Evolutionary conservation across 1,140 invertebrate genomes (phyloP).

Genomic region (Anoplophora glabripennis): DNA sequence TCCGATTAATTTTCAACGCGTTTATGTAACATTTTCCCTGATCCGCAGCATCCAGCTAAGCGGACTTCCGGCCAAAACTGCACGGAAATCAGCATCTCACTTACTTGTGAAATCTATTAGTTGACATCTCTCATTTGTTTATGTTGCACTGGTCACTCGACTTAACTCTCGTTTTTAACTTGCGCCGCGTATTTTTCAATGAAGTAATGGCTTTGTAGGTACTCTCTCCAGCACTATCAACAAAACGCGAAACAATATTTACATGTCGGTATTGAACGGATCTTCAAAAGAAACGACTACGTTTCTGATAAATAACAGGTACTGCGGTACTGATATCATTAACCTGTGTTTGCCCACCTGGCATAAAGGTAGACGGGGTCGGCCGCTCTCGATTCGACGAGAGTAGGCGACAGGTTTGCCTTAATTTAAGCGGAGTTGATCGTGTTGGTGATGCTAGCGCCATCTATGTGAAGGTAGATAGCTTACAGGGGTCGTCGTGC

Average conservation of each 20-base stretch:
- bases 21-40: no score
- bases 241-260: neutral
- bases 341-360: constrained; percentile 12
- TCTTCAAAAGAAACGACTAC: neutral
- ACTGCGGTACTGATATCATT: constrained; percentile 13
- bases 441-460: no score
- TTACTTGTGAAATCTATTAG: constrained; percentile 45
- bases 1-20: no score
- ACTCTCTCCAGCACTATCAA: no score
- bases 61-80: no score
- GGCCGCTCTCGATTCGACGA: no score
- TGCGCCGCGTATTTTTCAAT: neutral
- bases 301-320: constrained; percentile 1
- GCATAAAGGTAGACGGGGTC: neutral
- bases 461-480: no score
- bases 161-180: neutral
- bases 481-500: no score
- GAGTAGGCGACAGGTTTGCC: no score
- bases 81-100: constrained; percentile 16
- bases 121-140: constrained; percentile 33
- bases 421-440: no score
- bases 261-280: constrained; percentile 1
- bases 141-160: neutral
- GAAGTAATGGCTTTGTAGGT: neutral
- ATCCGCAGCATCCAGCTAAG: neutral